phyloP scores from a whole-genome alignment of 2,797 vertebrate genomes.

The Gadopsis marmoratus region DNA sequence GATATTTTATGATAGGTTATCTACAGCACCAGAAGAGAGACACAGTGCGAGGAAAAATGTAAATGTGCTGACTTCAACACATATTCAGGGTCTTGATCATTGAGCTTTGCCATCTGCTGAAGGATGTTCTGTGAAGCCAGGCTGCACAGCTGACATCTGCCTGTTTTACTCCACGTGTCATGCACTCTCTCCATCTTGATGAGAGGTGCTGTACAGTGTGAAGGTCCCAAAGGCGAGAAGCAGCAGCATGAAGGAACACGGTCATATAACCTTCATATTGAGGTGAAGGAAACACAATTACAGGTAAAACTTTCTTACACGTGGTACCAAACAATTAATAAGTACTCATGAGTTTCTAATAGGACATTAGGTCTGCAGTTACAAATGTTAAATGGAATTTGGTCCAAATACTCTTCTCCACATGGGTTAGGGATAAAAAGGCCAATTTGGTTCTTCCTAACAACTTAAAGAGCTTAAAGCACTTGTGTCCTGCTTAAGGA shows the following conservation, averaged over 20 bases:
- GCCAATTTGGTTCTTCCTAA: background rate
- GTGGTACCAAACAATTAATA: background rate
- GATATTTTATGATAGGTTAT: slow-evolving; percentile 21
- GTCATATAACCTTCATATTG: slow-evolving; percentile 2
- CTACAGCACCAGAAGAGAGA: slow-evolving; percentile 9
- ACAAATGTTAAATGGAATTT: slow-evolving; percentile 4
- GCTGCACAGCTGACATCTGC: slow-evolving; percentile 67
- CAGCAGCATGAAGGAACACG: background rate
- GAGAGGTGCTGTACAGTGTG: slow-evolving; percentile 57
- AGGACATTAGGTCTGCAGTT: background rate
- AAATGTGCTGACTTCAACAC: slow-evolving; percentile 69
- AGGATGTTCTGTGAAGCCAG: slow-evolving; percentile 56
- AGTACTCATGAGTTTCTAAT: background rate
- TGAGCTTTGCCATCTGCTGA: slow-evolving; percentile 71
- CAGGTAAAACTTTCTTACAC: background rate
- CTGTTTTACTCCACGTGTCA: slow-evolving; percentile 61
- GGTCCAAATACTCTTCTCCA: slow-evolving; percentile 8
- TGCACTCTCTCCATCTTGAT: slow-evolving; percentile 48
- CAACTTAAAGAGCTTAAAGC: background rate
- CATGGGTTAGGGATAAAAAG: background rate
- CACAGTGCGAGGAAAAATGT: slow-evolving; percentile 17
- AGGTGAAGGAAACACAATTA: slow-evolving; percentile 8
- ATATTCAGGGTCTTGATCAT: slow-evolving; percentile 70
- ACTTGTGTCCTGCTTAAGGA: background rate
- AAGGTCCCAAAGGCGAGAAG: slow-evolving; percentile 33